Percentiles rank a stretch among this genome's conserved stretches.
Conservation (phyloP, 2,113 vertebrate genomes). For the Sphyrna mokarran region DNA sequence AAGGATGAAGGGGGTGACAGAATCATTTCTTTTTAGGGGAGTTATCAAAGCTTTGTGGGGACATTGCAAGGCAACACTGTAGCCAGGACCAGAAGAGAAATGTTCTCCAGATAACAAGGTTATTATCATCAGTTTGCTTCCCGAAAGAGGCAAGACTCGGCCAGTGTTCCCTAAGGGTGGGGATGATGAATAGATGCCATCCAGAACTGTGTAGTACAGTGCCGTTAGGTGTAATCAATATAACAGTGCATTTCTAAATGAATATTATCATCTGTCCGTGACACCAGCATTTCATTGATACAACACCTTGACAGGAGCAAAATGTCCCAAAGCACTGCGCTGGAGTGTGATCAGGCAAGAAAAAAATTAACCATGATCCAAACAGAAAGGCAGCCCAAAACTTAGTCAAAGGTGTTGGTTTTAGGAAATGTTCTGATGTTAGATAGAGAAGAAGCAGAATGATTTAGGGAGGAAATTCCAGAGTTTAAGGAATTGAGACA, state of each 20-base stretch:
- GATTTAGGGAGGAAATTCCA: not conserved
- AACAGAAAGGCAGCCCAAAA: not conserved
- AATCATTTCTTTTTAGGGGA: not conserved
- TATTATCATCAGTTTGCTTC: not conserved
- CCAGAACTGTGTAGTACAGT: not conserved
- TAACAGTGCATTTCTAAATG: not conserved
- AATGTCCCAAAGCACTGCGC: not conserved
- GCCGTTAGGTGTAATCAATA: not conserved
- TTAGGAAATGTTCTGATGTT: not conserved
- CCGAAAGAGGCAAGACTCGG: not conserved
- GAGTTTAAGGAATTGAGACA: not conserved
- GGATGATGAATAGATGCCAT: not conserved
- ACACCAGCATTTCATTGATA: not conserved
- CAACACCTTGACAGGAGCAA: not conserved
- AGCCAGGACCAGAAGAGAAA: not conserved
- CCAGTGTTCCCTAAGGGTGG: not conserved
- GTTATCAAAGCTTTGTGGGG: not conserved
- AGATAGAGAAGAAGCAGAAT: not conserved
- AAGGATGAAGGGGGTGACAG: not conserved
- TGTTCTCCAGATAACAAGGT: not conserved
- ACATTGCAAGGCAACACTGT: not conserved
- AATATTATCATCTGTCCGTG: not conserved
- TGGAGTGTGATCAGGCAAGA: not conserved
- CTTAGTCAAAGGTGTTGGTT: not conserved
- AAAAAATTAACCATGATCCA: not conserved